These are phyloP conservation scores for Nicator chloris DNA, from an alignment of 2,113 vertebrate genomes.

Conservation along the genomic window DNA sequence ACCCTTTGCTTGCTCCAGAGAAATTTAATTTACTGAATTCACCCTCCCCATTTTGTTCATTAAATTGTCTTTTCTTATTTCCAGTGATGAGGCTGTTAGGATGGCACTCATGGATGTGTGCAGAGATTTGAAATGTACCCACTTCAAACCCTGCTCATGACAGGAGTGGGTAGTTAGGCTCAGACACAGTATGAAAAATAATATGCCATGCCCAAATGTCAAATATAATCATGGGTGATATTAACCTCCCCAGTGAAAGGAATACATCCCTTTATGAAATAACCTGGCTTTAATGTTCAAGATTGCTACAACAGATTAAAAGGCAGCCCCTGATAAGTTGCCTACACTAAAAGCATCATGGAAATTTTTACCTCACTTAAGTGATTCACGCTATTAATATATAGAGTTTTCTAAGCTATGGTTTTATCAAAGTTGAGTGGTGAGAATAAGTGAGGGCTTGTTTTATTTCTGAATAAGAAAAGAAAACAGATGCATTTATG, in stretches of 20 bases:
- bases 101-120: conserved; percentile 24
- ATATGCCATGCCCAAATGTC: conserved; percentile 43
- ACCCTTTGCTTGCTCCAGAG: neutral
- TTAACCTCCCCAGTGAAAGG: conserved; percentile 33
- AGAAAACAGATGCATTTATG: neutral
- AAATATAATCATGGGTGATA: conserved; percentile 52
- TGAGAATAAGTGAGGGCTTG: neutral
- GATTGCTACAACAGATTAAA: conserved; percentile 43
- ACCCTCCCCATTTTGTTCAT: neutral
- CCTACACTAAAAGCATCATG: conserved; percentile 50
- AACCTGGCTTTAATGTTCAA: conserved; percentile 48
- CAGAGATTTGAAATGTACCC: conserved; percentile 39
- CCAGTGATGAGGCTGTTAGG: neutral
- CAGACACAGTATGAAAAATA: conserved; percentile 3
- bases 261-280: conserved; percentile 48
- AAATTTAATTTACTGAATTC: neutral
- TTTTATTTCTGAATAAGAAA: neutral
- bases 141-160: conserved; percentile 1
- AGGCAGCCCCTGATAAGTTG: conserved; percentile 25
- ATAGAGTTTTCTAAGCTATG: conserved; percentile 9
- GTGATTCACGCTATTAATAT: conserved; percentile 65
- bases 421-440: neutral
- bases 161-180: conserved; percentile 23
- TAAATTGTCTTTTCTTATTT: conserved; percentile 39
- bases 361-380: conserved; percentile 58